A percentile compares a stretch with the other conserved stretches of the same genome.
These are phyloP conservation scores for Polyommatus iphigenia DNA, from an alignment of 2,888 invertebrate species.

Conservation along the genomic window DNA sequence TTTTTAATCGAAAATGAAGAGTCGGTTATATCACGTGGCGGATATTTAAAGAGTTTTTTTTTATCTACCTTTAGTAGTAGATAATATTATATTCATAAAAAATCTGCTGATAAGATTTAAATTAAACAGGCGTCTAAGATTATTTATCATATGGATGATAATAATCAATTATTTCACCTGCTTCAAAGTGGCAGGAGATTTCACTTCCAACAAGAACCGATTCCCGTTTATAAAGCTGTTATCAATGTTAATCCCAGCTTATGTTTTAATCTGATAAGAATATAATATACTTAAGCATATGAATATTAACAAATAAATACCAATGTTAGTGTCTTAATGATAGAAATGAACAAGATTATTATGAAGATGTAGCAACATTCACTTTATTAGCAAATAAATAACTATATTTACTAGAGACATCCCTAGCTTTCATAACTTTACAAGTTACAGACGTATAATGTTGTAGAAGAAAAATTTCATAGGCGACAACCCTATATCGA, in stretches of 20 bases:
- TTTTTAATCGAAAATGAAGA: not conserved
- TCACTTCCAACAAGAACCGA: not conserved
- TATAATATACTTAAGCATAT: not conserved
- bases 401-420: not conserved
- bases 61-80: no score
- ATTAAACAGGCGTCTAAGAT: not conserved
- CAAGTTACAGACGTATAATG: not conserved
- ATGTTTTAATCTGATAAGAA: not conserved
- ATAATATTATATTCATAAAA: not conserved
- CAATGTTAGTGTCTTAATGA: not conserved
- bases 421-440: not conserved
- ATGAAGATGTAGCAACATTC: not conserved
- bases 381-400: not conserved
- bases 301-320: not conserved
- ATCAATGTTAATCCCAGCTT: not conserved
- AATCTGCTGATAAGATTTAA: not conserved
- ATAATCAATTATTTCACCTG: not conserved
- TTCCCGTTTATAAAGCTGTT: not conserved
- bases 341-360: not conserved
- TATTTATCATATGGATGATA: not conserved
- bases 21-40: no score
- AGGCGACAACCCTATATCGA: slow-evolving; percentile 17
- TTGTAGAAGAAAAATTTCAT: not conserved
- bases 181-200: not conserved
- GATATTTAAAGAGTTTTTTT: not conserved